phyloP scores from a whole-genome alignment of 37 sponge, comb jelly and placozoan species.

The Aplysina aerophoba region DNA sequence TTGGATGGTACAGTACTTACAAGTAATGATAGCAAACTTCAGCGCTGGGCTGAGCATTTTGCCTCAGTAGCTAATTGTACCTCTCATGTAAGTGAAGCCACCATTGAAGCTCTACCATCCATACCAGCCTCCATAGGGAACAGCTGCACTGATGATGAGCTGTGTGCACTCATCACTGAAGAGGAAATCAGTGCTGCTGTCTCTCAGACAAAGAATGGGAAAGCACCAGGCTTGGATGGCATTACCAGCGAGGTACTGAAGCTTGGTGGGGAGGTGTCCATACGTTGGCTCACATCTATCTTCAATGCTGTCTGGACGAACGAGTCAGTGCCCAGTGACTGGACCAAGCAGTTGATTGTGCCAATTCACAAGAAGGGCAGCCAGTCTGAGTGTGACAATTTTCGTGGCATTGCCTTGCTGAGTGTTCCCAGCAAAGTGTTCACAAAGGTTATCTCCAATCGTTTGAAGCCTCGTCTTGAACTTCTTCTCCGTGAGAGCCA shows the following conservation, averaged over 20 bases:
- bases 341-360: slow-evolving; percentile 3
- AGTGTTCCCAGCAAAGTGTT: slow-evolving; percentile 38
- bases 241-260: slow-evolving; percentile 4
- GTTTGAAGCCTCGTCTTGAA: slow-evolving; percentile 10
- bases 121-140: background rate
- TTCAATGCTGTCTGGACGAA: background rate
- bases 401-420: slow-evolving; percentile 11
- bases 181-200: background rate
- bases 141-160: slow-evolving; percentile 5
- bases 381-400: slow-evolving; percentile 9
- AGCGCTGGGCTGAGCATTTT: slow-evolving; percentile 20
- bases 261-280: slow-evolving; percentile 12
- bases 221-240: slow-evolving; percentile 21
- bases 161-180: background rate
- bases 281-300: slow-evolving; percentile 8
- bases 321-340: slow-evolving; percentile 3
- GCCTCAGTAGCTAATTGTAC: slow-evolving; percentile 9
- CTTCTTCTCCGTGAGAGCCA: slow-evolving; percentile 25
- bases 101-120: background rate
- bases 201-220: background rate
- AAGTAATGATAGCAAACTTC: background rate
- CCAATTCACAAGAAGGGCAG: slow-evolving; percentile 33
- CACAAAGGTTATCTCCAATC: slow-evolving; percentile 14
- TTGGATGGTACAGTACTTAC: slow-evolving; percentile 9
- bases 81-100: slow-evolving; percentile 1